Percentiles rank a stretch among this genome's conserved stretches.
Evolutionary conservation across 2,113 vertebrate species (phyloP).

Genomic region (Lasiurus borealis): DNA sequence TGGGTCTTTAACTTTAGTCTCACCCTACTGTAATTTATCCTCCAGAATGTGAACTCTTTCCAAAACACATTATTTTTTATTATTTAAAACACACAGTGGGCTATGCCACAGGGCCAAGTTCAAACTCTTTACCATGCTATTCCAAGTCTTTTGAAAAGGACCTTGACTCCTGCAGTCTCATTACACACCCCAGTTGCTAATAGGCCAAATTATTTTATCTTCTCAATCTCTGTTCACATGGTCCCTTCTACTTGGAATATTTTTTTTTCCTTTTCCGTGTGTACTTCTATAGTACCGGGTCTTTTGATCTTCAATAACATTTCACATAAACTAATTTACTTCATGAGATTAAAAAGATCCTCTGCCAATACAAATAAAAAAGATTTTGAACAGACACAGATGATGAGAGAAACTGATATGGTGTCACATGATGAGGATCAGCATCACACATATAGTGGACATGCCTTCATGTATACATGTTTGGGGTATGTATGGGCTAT

Average conservation of each 20-base stretch:
- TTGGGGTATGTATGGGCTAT: rapidly evolving
- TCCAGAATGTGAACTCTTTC: neutral
- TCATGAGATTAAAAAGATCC: neutral
- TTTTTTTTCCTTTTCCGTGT: neutral
- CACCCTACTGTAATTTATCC: neutral
- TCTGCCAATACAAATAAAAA: neutral
- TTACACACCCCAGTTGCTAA: neutral
- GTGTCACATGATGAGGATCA: neutral
- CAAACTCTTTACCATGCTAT: neutral
- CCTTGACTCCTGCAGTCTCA: neutral
- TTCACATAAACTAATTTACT: neutral
- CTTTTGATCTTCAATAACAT: neutral
- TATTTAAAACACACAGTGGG: neutral
- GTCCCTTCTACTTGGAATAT: neutral
- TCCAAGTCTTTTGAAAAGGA: neutral
- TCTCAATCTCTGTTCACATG: neutral
- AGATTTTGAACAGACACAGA: neutral
- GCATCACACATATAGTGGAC: neutral
- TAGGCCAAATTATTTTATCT: neutral
- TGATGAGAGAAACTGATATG: neutral
- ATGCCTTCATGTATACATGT: neutral
- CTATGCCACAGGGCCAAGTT: neutral
- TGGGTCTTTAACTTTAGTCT: neutral
- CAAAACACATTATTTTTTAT: neutral
- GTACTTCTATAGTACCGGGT: neutral